These are phyloP conservation scores for Propithecus deckenii DNA, from an alignment of 2,797 vertebrate species.

Conservation along the genomic window DNA sequence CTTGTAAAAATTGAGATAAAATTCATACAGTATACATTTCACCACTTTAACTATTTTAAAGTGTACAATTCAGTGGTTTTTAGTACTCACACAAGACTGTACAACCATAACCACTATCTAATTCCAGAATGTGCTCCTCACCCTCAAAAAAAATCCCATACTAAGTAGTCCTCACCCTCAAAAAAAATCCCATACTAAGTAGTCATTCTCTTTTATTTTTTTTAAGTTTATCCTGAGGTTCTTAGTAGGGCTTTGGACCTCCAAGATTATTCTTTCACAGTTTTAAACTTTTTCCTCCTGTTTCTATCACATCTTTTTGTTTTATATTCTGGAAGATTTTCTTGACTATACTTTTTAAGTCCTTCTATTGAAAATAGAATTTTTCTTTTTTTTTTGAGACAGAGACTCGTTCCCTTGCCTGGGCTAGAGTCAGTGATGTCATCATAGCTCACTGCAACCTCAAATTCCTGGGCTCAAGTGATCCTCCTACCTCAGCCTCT, in stretches of 20 bases:
- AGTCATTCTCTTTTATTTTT: neutral
- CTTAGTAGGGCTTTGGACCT: neutral
- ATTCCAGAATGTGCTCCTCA: neutral
- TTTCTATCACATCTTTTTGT: neutral
- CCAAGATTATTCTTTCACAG: neutral
- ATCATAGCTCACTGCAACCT: neutral
- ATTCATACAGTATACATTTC: neutral
- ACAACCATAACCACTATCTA: neutral
- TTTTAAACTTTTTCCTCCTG: neutral
- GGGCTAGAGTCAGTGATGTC: neutral
- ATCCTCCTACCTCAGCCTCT: neutral
- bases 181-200: neutral
- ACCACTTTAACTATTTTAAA: neutral
- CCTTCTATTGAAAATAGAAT: neutral
- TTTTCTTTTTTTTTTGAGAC: neutral
- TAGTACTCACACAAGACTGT: neutral
- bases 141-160: neutral
- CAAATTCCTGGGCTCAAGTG: neutral
- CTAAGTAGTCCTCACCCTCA: neutral
- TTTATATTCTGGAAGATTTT: neutral
- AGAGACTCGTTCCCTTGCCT: neutral
- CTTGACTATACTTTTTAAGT: constrained; percentile 10
- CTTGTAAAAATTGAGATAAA: neutral
- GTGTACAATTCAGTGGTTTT: neutral
- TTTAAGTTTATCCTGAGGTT: neutral